These are phyloP conservation scores for Tachina fera DNA, from an alignment of 2,888 invertebrate genomes.

Conservation along the genomic window DNA sequence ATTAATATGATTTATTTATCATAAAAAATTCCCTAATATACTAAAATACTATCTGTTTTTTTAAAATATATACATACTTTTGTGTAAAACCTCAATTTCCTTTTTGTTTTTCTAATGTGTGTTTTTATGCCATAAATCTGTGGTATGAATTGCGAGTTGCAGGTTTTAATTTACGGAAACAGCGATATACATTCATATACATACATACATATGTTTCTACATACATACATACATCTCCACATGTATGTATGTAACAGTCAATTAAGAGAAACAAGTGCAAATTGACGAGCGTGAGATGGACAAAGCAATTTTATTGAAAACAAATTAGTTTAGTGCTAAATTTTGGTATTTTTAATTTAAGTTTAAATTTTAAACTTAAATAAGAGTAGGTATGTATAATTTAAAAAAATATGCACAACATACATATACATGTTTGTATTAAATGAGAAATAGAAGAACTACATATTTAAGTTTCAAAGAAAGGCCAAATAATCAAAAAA, in stretches of 20 bases:
- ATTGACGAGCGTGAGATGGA: not conserved
- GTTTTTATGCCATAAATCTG: conserved; percentile 38
- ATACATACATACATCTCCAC: too few relatives aligned
- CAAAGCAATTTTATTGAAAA: not conserved
- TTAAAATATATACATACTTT: conserved; percentile 39
- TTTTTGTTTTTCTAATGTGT: conserved; percentile 32
- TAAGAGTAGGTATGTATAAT: not conserved
- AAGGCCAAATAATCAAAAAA: too few relatives aligned
- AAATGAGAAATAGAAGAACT: too few relatives aligned
- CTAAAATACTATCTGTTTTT: not conserved
- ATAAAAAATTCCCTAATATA: not conserved
- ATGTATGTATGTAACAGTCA: conserved; percentile 14
- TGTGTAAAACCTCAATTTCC: conserved; percentile 58
- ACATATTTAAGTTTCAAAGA: too few relatives aligned
- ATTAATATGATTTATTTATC: too few relatives aligned
- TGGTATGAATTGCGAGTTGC: conserved; percentile 50
- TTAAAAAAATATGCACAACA: not conserved
- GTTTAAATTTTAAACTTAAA: not conserved
- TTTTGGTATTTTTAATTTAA: not conserved
- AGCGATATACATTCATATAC: conserved; percentile 14
- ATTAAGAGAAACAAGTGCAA: conserved; percentile 31
- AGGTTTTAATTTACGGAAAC: conserved; percentile 44
- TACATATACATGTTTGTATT: too few relatives aligned
- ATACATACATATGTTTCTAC: not conserved
- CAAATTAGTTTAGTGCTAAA: conserved; percentile 10